Evolutionary conservation across 2,113 vertebrate species (phyloP).

Genomic region (Anas platyrhynchos): DNA sequence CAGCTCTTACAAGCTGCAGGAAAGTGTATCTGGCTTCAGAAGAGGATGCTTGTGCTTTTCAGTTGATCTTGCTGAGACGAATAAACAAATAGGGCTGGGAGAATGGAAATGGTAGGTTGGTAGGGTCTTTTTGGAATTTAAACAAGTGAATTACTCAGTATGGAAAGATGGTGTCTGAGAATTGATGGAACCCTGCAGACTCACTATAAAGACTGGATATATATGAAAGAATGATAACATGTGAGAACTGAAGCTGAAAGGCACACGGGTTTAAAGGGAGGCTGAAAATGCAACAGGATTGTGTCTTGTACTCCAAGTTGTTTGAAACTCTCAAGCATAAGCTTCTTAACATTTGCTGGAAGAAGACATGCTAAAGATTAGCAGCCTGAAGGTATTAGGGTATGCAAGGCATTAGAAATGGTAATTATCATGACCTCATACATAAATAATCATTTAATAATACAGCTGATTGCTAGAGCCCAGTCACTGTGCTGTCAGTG

Average conservation of each 20-base stretch:
- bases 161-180: slow-evolving; percentile 39
- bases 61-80: slow-evolving; percentile 15
- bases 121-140: slow-evolving; percentile 54
- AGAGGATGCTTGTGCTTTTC: slow-evolving; percentile 51
- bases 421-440: slow-evolving; percentile 62
- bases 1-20: slow-evolving; percentile 17
- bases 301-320: slow-evolving; percentile 41
- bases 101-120: slow-evolving; percentile 30
- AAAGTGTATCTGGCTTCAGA: slow-evolving; percentile 20
- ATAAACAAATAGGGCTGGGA: slow-evolving; percentile 66
- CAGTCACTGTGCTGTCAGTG: slow-evolving; percentile 24
- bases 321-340: slow-evolving; percentile 59
- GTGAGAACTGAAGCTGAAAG: slow-evolving; percentile 49
- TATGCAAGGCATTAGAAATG: slow-evolving; percentile 58
- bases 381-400: slow-evolving; percentile 55
- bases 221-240: slow-evolving; percentile 25
- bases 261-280: slow-evolving; percentile 27
- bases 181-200: slow-evolving; percentile 33
- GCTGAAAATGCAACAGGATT: slow-evolving; percentile 57
- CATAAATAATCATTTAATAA: slow-evolving; percentile 64
- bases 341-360: slow-evolving; percentile 56
- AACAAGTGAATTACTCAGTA: slow-evolving; percentile 43
- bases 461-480: slow-evolving; percentile 31
- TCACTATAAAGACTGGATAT: slow-evolving; percentile 17
- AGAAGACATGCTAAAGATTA: slow-evolving; percentile 60